Base-by-base conservation (phyloP, 1,140 invertebrate species). In the Eriocheir sinensis region DNA sequence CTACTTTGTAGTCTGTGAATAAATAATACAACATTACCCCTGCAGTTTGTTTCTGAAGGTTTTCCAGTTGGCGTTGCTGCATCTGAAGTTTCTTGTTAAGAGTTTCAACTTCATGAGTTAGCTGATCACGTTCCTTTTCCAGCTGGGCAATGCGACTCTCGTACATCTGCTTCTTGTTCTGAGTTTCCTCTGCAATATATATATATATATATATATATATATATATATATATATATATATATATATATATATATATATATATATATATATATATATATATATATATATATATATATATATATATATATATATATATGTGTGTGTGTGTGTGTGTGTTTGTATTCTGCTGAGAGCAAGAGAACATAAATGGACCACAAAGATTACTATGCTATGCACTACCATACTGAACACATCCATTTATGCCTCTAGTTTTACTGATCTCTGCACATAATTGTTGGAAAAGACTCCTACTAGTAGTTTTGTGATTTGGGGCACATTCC, bases 31-130 rank as follows among this genome's bases (percentile, higher is more conserved):
- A 48, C 60, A 83, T 38, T 88, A 97, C 96, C 85, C 96, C 96
- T 17, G 96, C 93, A 6, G 96, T 95, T 40, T 96, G 96, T 95
- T 96, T 96, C 95, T 98, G 97, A 96, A 98, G 97, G 83, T 97
- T 97, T 17, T 98, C 98, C 81, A 99, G 96, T 96, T 99, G 98
- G 85, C 98, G 97, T 96, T 98, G 98, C 92, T 99, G 96, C 96
- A 98, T 98, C 92, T 97, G 97, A 0, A 98, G 97, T 96, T 98
- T 97, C 96, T 98, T 98, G 93, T 97, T 97, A 21, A 98, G 96
- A 9, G 98, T 97, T 96, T 99, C 98, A n/a, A 98, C 97, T 96
- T 98, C 98, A 80, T 97, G 97, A n/a, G 97, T 97, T 2, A 98
- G 96, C 30, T 97, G 97, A 48, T 97, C 97, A 91, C 89, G 91